Percentiles rank a stretch among this genome's conserved stretches.
Conservation (phyloP, 2,888 invertebrate genomes). For the Lithophane leautieri region DNA sequence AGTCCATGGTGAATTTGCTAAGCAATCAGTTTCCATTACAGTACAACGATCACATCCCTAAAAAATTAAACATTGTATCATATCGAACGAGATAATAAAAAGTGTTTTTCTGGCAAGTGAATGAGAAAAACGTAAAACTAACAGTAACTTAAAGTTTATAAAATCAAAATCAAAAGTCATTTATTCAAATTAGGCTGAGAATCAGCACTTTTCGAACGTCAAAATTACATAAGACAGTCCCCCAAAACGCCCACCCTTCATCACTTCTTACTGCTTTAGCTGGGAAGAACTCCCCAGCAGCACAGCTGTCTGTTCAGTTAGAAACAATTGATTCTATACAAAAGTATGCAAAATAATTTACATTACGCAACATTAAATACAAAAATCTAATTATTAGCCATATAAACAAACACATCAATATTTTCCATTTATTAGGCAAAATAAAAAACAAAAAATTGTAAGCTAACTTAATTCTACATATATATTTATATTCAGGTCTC, state of each 20-base stretch:
- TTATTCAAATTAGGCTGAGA: too few species aligned
- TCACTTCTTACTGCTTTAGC: too few species aligned
- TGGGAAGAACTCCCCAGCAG: too few species aligned
- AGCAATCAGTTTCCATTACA: neutral
- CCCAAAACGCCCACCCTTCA: too few species aligned
- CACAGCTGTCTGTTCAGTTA: too few species aligned
- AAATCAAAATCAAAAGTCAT: too few species aligned
- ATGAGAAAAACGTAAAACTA: neutral
- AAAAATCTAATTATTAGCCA: too few species aligned
- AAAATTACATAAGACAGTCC: too few species aligned
- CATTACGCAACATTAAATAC: too few species aligned
- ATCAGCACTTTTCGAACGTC: too few species aligned
- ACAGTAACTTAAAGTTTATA: neutral
- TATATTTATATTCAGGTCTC: neutral
- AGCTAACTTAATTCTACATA: neutral
- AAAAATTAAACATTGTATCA: neutral
- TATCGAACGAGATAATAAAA: neutral
- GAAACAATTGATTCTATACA: too few species aligned
- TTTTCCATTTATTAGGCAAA: neutral
- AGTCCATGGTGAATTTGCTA: neutral
- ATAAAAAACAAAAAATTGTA: neutral
- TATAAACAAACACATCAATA: neutral
- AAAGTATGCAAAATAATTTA: too few species aligned
- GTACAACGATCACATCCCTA: neutral
- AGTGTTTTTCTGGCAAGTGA: neutral